Conservation (phyloP, 2,113 vertebrate genomes). For the Cheilinus undulatus region DNA sequence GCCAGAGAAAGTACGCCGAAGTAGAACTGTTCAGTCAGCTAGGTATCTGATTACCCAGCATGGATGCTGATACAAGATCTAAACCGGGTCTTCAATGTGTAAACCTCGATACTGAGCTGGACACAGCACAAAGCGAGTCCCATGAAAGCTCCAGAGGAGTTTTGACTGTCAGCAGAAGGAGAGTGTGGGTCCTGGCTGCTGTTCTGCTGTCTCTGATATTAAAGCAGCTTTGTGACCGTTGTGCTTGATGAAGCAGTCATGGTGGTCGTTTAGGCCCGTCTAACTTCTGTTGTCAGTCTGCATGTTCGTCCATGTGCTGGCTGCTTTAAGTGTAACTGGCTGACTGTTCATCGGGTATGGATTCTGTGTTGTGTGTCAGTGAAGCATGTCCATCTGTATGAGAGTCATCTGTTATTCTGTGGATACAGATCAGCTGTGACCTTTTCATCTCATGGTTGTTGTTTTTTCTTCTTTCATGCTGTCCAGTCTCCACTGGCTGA, state of each 20-base stretch:
- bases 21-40: no score
- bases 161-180: not conserved
- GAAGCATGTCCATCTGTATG: constrained; percentile 20
- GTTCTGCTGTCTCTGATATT: not conserved
- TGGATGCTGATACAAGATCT: no score
- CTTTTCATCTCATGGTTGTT: not conserved
- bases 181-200: not conserved
- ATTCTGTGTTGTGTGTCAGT: constrained; percentile 19
- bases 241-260: not conserved
- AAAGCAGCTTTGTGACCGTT: constrained; percentile 4
- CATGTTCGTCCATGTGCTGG: constrained; percentile 19
- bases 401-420: not conserved
- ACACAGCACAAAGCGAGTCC: constrained; percentile 22
- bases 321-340: constrained; percentile 14
- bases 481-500: no score
- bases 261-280: constrained; percentile 15
- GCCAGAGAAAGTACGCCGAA: no score
- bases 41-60: no score
- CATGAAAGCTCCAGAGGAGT: not conserved
- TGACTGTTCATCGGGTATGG: constrained; percentile 26
- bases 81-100: no score
- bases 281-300: constrained; percentile 10
- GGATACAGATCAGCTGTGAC: not conserved
- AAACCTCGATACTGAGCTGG: constrained; percentile 9
- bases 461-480: not conserved